These are phyloP conservation scores for Ara ararauna DNA, from an alignment of 2,797 vertebrate species.

Conservation along the genomic window DNA sequence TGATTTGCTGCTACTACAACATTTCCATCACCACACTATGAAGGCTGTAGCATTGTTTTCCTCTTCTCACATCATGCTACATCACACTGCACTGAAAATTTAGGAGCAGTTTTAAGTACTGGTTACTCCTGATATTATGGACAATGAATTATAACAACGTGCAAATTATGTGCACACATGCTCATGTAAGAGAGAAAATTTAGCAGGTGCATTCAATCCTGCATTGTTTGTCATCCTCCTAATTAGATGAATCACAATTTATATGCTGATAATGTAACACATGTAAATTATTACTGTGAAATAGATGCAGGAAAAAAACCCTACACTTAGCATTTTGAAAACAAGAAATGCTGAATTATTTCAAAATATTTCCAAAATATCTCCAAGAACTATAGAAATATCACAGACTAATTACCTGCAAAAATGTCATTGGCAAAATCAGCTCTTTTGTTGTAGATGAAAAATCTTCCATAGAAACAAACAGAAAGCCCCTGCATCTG, in stretches of 20 bases:
- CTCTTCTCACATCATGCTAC: neutral
- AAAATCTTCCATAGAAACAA: neutral
- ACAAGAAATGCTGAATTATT: conserved; percentile 37
- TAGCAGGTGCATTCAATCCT: neutral
- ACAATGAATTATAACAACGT: neutral
- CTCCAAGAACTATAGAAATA: neutral
- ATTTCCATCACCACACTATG: neutral
- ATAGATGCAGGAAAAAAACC: neutral
- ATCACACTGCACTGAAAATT: neutral
- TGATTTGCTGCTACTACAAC: accelerated
- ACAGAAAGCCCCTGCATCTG: neutral
- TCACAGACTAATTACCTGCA: conserved; percentile 42
- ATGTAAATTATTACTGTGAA: conserved; percentile 9
- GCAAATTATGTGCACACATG: neutral
- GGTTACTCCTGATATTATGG: neutral
- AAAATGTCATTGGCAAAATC: conserved; percentile 13
- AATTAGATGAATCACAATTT: conserved; percentile 1
- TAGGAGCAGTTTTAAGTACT: neutral
- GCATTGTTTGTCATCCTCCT: neutral
- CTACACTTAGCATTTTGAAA: neutral
- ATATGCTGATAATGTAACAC: neutral
- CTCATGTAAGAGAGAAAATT: neutral
- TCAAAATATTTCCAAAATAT: conserved; percentile 46
- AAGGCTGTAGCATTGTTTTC: neutral
- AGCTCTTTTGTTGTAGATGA: conserved; percentile 12